phyloP scores from a whole-genome alignment of 2,113 vertebrate species.

The Ceratotherium simum region DNA sequence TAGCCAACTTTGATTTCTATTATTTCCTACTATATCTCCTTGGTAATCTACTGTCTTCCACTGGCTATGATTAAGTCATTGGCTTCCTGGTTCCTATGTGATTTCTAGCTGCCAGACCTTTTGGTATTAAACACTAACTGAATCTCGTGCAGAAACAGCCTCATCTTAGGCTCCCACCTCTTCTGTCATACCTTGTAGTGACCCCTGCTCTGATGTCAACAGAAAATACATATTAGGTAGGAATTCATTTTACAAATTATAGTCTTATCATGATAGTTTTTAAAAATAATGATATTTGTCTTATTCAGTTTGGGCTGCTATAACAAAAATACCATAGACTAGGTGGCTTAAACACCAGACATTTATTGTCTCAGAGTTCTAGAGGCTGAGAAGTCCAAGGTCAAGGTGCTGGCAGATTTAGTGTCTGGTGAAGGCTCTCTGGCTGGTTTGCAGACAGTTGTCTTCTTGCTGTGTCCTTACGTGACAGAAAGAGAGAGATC shows the following conservation, averaged over 20 bases:
- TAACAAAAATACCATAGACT: not conserved
- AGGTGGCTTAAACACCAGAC: not conserved
- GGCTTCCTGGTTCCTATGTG: not conserved
- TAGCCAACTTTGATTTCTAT: not conserved
- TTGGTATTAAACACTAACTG: not conserved
- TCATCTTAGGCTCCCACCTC: not conserved
- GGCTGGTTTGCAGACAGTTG: not conserved
- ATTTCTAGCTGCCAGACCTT: not conserved
- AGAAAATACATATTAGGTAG: not conserved
- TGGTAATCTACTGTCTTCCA: constrained; percentile 4
- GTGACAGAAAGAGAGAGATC: not conserved
- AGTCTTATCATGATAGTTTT: not conserved
- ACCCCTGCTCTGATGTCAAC: not conserved
- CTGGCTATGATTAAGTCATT: not conserved
- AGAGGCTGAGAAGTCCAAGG: not conserved
- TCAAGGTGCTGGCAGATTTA: not conserved
- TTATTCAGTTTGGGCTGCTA: not conserved
- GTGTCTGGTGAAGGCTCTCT: not conserved
- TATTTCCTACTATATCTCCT: not conserved
- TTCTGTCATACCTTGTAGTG: not conserved
- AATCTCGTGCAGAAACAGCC: not conserved
- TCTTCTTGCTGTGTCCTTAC: not conserved
- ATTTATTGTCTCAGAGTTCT: not conserved
- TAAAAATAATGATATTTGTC: not conserved
- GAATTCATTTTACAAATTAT: not conserved